Percentiles rank a stretch among this genome's conserved stretches.
Evolutionary conservation across 2,888 invertebrate species (phyloP).

Genomic region (Lepetodrilus schrolli): DNA sequence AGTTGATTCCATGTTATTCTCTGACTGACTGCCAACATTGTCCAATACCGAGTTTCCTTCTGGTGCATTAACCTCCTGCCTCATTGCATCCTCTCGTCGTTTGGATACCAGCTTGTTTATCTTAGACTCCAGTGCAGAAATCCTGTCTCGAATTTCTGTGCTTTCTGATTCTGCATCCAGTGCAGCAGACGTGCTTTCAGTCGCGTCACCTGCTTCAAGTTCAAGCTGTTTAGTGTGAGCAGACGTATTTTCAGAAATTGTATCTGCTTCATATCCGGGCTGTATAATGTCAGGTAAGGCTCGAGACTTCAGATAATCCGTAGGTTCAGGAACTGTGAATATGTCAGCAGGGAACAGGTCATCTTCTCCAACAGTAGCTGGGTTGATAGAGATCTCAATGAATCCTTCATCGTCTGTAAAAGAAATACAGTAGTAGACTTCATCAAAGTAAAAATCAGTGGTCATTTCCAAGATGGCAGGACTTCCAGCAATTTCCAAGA

Average conservation of each 20-base stretch:
- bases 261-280: too few relatives aligned
- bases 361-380: slow-evolving; percentile 48
- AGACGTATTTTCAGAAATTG: too few relatives aligned
- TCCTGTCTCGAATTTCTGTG: not conserved
- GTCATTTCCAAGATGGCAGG: too few relatives aligned
- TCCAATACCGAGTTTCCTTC: too few relatives aligned
- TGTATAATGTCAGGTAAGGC: not conserved
- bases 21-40: too few relatives aligned
- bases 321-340: slow-evolving; percentile 35
- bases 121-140: not conserved
- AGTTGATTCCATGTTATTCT: not conserved
- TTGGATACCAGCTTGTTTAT: not conserved
- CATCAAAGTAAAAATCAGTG: too few relatives aligned
- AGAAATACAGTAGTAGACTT: not conserved
- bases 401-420: slow-evolving; percentile 56
- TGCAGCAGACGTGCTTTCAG: not conserved
- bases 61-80: not conserved
- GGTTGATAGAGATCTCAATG: slow-evolving; percentile 63
- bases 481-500: too few relatives aligned
- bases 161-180: not conserved
- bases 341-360: slow-evolving; percentile 67
- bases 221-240: too few relatives aligned
- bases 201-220: too few relatives aligned
- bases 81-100: not conserved
- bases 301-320: not conserved